Percentiles rank a stretch among this genome's conserved stretches.
Evolutionary conservation across 2,797 vertebrate genomes (phyloP).

Genomic region (Pteronotus mesoamericanus): DNA sequence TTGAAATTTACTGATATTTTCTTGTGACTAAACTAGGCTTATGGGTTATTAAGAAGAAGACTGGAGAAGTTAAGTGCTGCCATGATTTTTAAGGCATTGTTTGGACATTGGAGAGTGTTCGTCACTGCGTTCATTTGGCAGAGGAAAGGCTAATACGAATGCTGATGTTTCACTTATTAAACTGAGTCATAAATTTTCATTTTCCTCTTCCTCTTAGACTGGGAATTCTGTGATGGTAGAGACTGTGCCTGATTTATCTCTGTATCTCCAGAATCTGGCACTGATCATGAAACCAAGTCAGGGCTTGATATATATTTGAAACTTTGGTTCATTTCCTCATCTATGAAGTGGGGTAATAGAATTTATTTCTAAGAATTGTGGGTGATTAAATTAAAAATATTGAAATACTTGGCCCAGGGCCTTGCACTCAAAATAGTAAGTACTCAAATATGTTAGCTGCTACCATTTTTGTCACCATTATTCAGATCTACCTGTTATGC

Average conservation of each 20-base stretch:
- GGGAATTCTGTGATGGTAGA: not conserved
- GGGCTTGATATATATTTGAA: not conserved
- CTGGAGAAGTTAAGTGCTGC: not conserved
- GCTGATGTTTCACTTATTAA: not conserved
- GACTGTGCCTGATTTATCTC: not conserved
- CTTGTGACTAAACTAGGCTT: not conserved
- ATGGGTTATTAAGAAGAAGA: not conserved
- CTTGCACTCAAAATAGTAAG: not conserved
- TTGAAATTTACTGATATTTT: not conserved
- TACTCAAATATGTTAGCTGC: not conserved
- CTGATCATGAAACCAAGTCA: not conserved
- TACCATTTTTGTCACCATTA: not conserved
- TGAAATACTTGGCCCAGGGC: not conserved
- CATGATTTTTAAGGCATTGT: not conserved
- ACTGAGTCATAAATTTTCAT: not conserved
- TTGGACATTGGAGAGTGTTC: not conserved
- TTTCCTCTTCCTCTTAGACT: not conserved
- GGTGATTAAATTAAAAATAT: slow-evolving; percentile 28
- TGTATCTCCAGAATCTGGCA: not conserved
- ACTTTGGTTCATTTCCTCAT: not conserved
- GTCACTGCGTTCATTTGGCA: not conserved
- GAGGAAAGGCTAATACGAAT: not conserved
- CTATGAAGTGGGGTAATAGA: not conserved
- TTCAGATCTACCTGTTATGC: not conserved
- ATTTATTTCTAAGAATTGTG: not conserved